Evolutionary conservation across 2,888 invertebrate genomes (phyloP), one percentile per base, ranked within the genome.

Genomic region (Lycia hirtaria): DNA sequence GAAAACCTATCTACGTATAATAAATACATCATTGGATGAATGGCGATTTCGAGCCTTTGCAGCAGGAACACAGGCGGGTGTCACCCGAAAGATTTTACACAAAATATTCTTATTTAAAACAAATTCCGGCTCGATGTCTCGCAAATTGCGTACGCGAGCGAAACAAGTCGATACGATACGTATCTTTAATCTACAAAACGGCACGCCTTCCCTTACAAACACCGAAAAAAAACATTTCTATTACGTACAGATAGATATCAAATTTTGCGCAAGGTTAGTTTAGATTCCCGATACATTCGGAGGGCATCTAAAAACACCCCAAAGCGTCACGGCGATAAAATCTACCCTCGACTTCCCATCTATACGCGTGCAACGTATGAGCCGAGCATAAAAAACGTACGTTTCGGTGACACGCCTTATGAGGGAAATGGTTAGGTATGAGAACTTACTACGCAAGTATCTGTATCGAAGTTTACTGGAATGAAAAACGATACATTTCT

Each of bases 201-300:
- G 41, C 47, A 54, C 60, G 48, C 57, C 47, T 50, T 61, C 51
- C 35, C 24, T 54, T 50, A 56, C 57, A 52, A 59, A 52, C 43
- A 43, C 28, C 45, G 40, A 64, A 49, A 60, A n/a, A 70, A 75
- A 67, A 65, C 60, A 65, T 68, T 74, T 71, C 71, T 69, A 70
- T 70, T 68, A 67, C 66, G 65, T 60, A 50, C 45, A 58, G 73
- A 78, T 70, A 75, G 64, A 67, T 69, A 77, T 76, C 73, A 73
- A 73, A 72, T 75, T 68, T 68, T 65, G 68, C 62, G 51, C 62
- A 58, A 69, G 69, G 75, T 73, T 76, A 73, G 76, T 76, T 78
- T 68, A 78, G 72, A 76, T 72, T 72, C 66, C 65, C 67, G 68
- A 75, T 79, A 78, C 73, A 75, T 69, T 70, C 67, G 69, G 69